A percentile compares a stretch with the other conserved stretches of the same genome.
These are phyloP conservation scores for Xestoiulus laeticollis DNA, from an alignment of 2,888 invertebrate genomes.

Conservation along the genomic window DNA sequence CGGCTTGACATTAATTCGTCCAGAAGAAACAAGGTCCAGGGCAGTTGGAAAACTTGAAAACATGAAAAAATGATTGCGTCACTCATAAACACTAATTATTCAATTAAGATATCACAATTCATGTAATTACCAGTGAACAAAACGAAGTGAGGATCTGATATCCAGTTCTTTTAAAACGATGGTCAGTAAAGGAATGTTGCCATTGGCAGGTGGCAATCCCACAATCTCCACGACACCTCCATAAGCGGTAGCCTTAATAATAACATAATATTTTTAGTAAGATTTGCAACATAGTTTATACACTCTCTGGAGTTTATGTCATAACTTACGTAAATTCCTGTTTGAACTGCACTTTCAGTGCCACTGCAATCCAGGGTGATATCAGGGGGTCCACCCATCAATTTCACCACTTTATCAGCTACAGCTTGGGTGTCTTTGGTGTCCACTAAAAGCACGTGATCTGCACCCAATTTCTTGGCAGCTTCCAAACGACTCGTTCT, in stretches of 20 bases:
- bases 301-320: not conserved
- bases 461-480: conserved; percentile 64
- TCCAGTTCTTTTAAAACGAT: conserved; percentile 87
- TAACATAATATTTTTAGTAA: conserved; percentile 49
- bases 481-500: conserved; percentile 62
- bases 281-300: not conserved
- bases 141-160: conserved; percentile 91
- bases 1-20: conserved; percentile 80
- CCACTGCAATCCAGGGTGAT: conserved; percentile 65
- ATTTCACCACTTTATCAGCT: conserved; percentile 47
- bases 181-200: conserved; percentile 82
- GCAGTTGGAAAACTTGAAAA: conserved; percentile 78
- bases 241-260: conserved; percentile 78
- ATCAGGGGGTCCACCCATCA: conserved; percentile 59
- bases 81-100: not conserved
- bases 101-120: not conserved
- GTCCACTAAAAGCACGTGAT: conserved; percentile 61
- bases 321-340: conserved; percentile 48
- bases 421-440: conserved; percentile 57
- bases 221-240: conserved; percentile 88
- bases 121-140: conserved; percentile 79
- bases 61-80: not conserved
- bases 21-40: conserved; percentile 78
- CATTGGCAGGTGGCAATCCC: conserved; percentile 83
- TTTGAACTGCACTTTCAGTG: conserved; percentile 61